phyloP scores from a whole-genome alignment of 30 jellyfish, hydroid and myxozoan genomes.

The Hydractinia echinata region DNA sequence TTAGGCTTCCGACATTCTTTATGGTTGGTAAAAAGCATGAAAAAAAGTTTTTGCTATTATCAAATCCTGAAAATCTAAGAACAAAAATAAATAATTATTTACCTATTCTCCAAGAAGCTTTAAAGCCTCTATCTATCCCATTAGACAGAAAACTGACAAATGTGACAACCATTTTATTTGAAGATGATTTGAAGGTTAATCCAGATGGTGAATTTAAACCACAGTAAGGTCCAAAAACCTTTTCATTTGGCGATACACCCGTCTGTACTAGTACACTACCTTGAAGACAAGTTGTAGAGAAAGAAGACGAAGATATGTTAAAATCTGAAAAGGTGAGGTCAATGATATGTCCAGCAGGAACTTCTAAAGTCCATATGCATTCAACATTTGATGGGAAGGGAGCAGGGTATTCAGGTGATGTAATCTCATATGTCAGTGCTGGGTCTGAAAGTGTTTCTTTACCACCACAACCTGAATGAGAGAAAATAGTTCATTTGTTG shows the following conservation, averaged over 20 bases:
- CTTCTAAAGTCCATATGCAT: constrained; percentile 7
- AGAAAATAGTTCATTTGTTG: too few relatives aligned
- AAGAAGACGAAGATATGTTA: not conserved
- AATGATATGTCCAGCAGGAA: constrained; percentile 10
- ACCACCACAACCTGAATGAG: not conserved
- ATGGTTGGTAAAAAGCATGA: too few relatives aligned
- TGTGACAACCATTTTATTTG: not conserved
- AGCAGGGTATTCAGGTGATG: not conserved
- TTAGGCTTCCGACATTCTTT: too few relatives aligned
- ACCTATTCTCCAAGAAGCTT: constrained; percentile 16
- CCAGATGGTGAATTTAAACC: not conserved
- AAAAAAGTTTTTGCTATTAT: too few relatives aligned
- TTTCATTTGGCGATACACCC: not conserved
- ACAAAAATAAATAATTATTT: not conserved
- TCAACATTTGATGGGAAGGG: not conserved
- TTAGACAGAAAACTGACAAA: not conserved
- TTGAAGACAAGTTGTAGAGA: not conserved
- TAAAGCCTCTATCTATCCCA: not conserved
- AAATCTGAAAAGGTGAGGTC: constrained; percentile 6
- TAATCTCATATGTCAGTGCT: not conserved
- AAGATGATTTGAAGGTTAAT: not conserved
- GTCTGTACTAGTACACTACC: not conserved
- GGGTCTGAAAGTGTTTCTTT: not conserved
- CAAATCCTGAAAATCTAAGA: too few relatives aligned
- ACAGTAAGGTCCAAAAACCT: not conserved